phyloP scores from a whole-genome alignment of 2,888 invertebrate species.

The Parasteatoda lunata region DNA sequence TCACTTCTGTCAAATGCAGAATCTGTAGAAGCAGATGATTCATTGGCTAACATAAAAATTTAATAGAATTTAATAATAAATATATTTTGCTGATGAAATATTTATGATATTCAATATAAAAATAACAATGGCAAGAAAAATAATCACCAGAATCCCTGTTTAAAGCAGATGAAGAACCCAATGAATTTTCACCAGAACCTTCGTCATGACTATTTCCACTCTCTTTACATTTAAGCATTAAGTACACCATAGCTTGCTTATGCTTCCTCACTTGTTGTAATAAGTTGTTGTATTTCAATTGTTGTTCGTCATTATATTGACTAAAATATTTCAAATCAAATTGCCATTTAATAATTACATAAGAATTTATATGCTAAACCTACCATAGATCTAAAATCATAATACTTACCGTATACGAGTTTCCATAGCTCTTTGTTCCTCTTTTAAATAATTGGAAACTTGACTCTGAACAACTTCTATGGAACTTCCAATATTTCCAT shows the following conservation, averaged over 20 bases:
- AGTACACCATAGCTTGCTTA: conserved; percentile 75
- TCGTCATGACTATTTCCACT: conserved; percentile 74
- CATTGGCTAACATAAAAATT: conserved; percentile 38
- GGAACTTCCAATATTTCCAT: conserved; percentile 77
- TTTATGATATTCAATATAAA: not conserved
- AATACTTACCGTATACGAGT: conserved; percentile 79
- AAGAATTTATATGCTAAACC: not conserved
- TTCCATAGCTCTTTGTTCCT: conserved; percentile 82
- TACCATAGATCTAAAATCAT: not conserved
- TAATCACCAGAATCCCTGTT: conserved; percentile 40
- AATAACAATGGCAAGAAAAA: not conserved
- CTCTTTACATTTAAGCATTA: conserved; percentile 76
- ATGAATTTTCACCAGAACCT: conserved; percentile 23
- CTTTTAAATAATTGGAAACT: conserved; percentile 81
- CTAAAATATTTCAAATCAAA: conserved; percentile 71
- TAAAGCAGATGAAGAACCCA: conserved; percentile 33
- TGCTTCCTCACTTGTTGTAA: conserved; percentile 78
- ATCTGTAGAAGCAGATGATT: conserved; percentile 61
- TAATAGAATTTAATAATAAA: not conserved
- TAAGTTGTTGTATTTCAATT: conserved; percentile 78
- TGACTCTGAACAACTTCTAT: conserved; percentile 81
- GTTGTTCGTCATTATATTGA: conserved; percentile 84
- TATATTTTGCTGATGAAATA: not conserved
- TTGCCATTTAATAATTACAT: not conserved
- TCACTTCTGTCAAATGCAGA: conserved; percentile 61